Conservation (phyloP, 1,140 invertebrate genomes). For the Aphelinus atriplicis region DNA sequence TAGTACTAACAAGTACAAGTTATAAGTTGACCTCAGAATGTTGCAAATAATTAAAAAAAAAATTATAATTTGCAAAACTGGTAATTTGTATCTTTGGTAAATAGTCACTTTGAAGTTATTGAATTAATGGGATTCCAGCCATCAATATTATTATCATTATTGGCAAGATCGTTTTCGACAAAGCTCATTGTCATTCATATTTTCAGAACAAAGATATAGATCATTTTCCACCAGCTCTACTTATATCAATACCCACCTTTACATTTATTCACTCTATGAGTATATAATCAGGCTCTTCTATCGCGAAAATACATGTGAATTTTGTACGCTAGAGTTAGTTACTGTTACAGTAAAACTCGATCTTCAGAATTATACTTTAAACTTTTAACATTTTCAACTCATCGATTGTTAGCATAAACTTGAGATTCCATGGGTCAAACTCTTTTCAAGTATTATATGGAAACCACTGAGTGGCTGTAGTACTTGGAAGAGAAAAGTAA, state of each 20-base stretch:
- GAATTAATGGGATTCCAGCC: conserved; percentile 21
- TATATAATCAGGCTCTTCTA: conserved; percentile 25
- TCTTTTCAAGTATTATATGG: conserved; percentile 92
- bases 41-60: neutral
- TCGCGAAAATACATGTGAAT: conserved; percentile 9
- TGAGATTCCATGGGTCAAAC: conserved; percentile 91
- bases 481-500: conserved; percentile 92
- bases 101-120: conserved; percentile 19
- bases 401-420: conserved; percentile 59
- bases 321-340: conserved; percentile 25
- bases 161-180: conserved; percentile 33
- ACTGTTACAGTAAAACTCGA: neutral
- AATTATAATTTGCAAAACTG: neutral
- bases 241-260: conserved; percentile 2
- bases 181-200: neutral
- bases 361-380: conserved; percentile 1
- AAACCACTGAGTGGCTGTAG: conserved; percentile 92
- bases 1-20: conserved; percentile 22
- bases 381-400: conserved; percentile 6
- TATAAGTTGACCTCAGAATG: neutral
- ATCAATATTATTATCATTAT: conserved; percentile 7
- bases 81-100: conserved; percentile 34
- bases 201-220: conserved; percentile 7
- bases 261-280: conserved; percentile 29
- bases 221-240: conserved; percentile 15